Percentiles rank a stretch among this genome's conserved stretches.
phyloP scores from a whole-genome alignment of 2,888 invertebrate genomes.

The Tenodera sinensis region DNA sequence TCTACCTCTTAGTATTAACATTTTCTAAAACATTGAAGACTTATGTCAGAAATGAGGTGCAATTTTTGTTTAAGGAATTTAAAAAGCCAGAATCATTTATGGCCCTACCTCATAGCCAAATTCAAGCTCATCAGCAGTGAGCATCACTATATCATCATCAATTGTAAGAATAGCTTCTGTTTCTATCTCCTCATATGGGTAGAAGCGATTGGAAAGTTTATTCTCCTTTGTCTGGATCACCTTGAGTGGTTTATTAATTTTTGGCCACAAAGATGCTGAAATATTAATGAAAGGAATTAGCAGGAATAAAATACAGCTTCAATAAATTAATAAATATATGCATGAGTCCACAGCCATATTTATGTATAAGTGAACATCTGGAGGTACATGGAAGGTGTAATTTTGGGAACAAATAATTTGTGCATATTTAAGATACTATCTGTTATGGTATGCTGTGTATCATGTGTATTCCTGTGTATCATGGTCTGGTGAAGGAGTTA shows the following conservation, averaged over 20 bases:
- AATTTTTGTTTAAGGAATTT: no score
- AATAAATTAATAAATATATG: background rate
- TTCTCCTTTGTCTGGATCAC: constrained; percentile 88
- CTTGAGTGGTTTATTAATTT: constrained; percentile 82
- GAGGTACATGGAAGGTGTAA: no score
- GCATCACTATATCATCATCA: constrained; percentile 94
- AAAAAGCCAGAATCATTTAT: background rate
- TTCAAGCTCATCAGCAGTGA: constrained; percentile 92
- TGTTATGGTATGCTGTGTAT: no score
- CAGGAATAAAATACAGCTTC: background rate
- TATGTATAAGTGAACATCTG: no score
- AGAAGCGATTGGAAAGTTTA: constrained; percentile 92
- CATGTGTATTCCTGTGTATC: no score
- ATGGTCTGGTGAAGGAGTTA: no score
- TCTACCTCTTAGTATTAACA: no score
- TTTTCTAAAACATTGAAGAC: background rate
- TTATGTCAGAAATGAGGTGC: background rate
- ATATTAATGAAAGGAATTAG: constrained; percentile 30
- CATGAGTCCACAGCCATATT: no score
- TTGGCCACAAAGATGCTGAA: constrained; percentile 83
- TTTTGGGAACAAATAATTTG: no score
- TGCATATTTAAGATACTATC: no score
- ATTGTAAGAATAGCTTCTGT: constrained; percentile 93
- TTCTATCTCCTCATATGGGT: constrained; percentile 93
- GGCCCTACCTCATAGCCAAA: constrained; percentile 72